Conservation (phyloP, 2,797 vertebrate genomes). For the Anguilla obscura region DNA sequence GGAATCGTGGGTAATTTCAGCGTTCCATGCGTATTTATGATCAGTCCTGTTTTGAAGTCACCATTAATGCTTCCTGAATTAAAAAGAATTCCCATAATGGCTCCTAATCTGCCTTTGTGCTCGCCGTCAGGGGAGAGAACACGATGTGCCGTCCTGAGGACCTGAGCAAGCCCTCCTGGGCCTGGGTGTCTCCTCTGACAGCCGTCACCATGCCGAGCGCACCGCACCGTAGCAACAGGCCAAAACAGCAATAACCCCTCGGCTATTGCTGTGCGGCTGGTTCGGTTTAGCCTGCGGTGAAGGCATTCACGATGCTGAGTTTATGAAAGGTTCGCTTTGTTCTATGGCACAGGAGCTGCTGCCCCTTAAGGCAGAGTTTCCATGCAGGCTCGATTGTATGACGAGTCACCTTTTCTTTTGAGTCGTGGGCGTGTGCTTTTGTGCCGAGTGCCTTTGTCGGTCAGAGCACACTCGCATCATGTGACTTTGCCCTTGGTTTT, state of each 20-base stretch:
- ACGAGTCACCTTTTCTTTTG: background rate
- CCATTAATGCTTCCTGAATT: background rate
- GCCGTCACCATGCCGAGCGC: background rate
- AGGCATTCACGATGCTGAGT: background rate
- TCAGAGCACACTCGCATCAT: background rate
- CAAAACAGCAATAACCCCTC: background rate
- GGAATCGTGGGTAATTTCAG: background rate
- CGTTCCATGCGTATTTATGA: background rate
- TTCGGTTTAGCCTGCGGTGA: background rate
- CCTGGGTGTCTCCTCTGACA: background rate
- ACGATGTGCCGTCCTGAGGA: background rate
- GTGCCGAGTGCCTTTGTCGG: background rate
- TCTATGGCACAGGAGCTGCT: background rate
- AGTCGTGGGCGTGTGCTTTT: background rate
- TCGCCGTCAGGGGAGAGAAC: background rate
- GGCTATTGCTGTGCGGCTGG: background rate
- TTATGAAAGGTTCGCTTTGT: background rate
- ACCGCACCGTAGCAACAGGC: slow-evolving; percentile 1
- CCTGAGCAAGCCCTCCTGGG: background rate
- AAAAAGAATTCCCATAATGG: background rate
- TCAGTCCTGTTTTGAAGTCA: background rate
- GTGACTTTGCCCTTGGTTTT: background rate
- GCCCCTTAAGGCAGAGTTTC: slow-evolving; percentile 7
- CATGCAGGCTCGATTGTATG: background rate
- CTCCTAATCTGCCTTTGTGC: background rate